Conservation (phyloP, 2,797 vertebrate species). For the Enteromius thamalakanensis region DNA sequence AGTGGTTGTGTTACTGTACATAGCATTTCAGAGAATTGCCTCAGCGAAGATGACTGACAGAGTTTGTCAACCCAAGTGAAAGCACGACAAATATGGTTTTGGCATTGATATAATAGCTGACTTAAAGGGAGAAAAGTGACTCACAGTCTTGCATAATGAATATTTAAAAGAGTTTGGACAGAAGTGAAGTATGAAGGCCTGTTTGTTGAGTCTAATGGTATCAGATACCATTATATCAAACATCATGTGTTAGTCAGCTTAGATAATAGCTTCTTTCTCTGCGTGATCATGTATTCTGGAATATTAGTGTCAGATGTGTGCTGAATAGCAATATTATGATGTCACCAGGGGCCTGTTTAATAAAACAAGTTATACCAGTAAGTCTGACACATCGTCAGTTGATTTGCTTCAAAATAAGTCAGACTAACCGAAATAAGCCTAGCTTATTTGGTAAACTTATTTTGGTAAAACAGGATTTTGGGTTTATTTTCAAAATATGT, state of each 20-base stretch:
- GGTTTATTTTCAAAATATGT: background rate
- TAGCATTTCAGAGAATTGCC: background rate
- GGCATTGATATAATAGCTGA: constrained; percentile 24
- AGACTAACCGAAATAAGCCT: background rate
- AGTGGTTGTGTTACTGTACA: background rate
- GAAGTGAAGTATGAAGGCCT: constrained; percentile 17
- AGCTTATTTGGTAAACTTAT: background rate
- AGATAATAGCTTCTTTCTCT: background rate
- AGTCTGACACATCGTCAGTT: background rate
- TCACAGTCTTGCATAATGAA: constrained; percentile 35
- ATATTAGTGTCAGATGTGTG: background rate
- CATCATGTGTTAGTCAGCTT: constrained; percentile 18
- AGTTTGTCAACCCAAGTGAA: constrained; percentile 28
- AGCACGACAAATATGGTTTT: constrained; percentile 26
- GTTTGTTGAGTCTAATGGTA: constrained; percentile 30
- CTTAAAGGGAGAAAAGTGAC: constrained; percentile 16
- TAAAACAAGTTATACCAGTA: background rate
- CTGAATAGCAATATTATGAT: background rate
- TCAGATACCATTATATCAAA: constrained; percentile 25
- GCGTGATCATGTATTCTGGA: background rate
- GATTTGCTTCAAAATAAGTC: background rate
- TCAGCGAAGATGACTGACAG: constrained; percentile 37
- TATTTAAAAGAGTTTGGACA: constrained; percentile 30
- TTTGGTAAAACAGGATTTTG: too few relatives aligned
- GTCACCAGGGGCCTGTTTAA: background rate